Evolutionary conservation across 2,113 vertebrate species (phyloP), one percentile per base, ranked within the genome.

Genomic region (Toxotes jaculatrix): DNA sequence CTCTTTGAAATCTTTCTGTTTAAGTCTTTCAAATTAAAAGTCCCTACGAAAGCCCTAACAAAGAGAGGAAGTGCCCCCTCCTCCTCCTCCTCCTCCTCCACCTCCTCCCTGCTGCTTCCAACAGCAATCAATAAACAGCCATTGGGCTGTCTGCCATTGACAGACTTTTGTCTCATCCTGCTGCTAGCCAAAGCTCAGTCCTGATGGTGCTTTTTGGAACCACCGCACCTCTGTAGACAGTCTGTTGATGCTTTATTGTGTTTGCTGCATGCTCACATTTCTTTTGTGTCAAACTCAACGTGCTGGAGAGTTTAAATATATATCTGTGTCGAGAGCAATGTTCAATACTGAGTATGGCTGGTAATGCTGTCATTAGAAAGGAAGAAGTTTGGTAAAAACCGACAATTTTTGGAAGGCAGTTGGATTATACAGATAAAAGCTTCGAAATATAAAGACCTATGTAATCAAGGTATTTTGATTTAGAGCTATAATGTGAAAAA

Each of bases 111-210:
- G 40, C 74, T 56, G 56, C 74, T 65, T 69, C 66, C 83, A 79
- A 19, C 79, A 80, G 40, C 62, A 12, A 90, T 91, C 92, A 86
- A 92, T 92, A 91, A 77, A 81, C 23, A 85, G 81, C 91, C 87
- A 79, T 31, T 71, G 82, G 89, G 87, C 87, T 77, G 91, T 90
- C 89, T 91, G 80, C 88, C 85, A 88, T 80, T 74, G 88, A 86
- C 88, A 47, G 74, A 74, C 75, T 16, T 42, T 21, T 11, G 77
- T 78, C 82, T 88, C 70, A 27, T 85, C 36, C 84, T 53, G 89
- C 85, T 75, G 82, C 74, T 66, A 74, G 40, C 61, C 74, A 40
- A 63, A 31, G 82, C 77, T 77, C 8, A 3, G 57, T 51, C 70
- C 72, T 89, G 75, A 84, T 85, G 69, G 70, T 31, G 76, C 77